Evolutionary conservation across 2,113 vertebrate species (phyloP).

Genomic region (Macaca mulatta): DNA sequence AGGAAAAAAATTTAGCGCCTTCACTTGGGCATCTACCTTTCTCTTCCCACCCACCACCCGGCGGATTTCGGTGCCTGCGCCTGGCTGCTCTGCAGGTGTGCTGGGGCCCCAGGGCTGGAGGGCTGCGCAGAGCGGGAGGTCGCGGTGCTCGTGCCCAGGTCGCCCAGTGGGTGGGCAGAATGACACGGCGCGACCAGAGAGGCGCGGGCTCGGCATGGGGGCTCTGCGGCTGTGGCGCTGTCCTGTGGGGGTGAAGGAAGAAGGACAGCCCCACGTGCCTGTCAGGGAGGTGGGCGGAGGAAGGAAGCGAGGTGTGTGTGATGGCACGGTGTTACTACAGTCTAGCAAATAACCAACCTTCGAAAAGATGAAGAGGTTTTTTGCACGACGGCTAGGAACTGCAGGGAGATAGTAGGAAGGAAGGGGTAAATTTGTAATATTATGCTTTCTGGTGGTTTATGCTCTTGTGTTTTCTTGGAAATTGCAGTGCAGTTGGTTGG

Average conservation of each 20-base stretch:
- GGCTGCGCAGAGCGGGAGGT: not conserved
- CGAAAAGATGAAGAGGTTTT: not conserved
- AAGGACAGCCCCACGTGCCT: not conserved
- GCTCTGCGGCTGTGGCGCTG: not conserved
- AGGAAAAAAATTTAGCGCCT: not conserved
- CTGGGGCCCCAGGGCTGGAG: not conserved
- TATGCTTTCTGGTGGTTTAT: slow-evolving; percentile 79
- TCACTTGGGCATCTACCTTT: rapidly evolving
- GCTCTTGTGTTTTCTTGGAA: slow-evolving; percentile 84
- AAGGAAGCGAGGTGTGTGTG: slow-evolving; percentile 19
- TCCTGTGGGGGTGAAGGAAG: not conserved
- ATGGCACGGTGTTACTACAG: not conserved
- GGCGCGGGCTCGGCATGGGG: rapidly evolving
- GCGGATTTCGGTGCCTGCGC: not conserved
- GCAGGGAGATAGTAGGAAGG: slow-evolving; percentile 53
- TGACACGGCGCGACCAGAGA: not conserved
- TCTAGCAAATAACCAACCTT: not conserved
- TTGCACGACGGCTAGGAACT: not conserved
- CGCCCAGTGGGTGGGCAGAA: not conserved
- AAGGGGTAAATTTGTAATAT: slow-evolving; percentile 63
- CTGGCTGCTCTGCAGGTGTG: not conserved
- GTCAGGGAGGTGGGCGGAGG: not conserved
- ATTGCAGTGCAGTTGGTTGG: slow-evolving; percentile 76
- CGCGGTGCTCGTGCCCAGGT: not conserved
- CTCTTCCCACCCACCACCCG: not conserved